Base-by-base conservation (phyloP, 1,140 invertebrate species). In the Heliconius eleuchia region DNA sequence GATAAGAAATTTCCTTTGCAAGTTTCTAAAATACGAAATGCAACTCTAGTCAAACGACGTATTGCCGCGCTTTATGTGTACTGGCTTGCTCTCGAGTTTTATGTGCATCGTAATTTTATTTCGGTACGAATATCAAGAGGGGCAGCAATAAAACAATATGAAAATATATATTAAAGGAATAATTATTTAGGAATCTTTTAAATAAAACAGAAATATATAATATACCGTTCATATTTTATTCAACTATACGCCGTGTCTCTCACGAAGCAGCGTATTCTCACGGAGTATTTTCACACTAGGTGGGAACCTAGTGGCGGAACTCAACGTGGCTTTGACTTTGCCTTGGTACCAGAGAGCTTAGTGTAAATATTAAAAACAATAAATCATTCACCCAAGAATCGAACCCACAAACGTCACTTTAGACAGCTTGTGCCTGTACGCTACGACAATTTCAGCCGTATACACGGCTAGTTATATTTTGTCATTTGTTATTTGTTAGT, bases 71-170 rank as follows among this genome's bases (percentile, higher is more conserved):
- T 60, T 60, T 60, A 60, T 60, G 57, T 60, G 3, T 60, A 60
- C 57, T 30, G n/a, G 23, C 57, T 60, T 60, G 57, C 57, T 60
- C 57, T 60, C 57, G 9, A 60, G 57, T 60, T 60, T 27, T 30
- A 60, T 13, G 23, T 60, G 57, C 57, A 60, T 60, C 57, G 57
- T 60, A 27, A 60, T 60, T 60, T 60, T 60, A 60, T 60, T 23
- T 60, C 8, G 11, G 23, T 27, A 8, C 23, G 23, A 60, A 60
- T 60, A 60, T 60, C 57, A 60, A 60, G 1, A 27, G 57, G 23
- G 3, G 23, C 19, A 9, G 23, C 3, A 27, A 60, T 60, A 27
- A 60, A 60, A 30, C 11, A 27, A 27, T 13, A 60, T n/a, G 23
- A 60, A 60, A 34, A 34, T 34, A 34, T 19, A 57, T 57, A n/a